Conservation (phyloP, 1,140 invertebrate genomes). For the Mactra quadrangularis region DNA sequence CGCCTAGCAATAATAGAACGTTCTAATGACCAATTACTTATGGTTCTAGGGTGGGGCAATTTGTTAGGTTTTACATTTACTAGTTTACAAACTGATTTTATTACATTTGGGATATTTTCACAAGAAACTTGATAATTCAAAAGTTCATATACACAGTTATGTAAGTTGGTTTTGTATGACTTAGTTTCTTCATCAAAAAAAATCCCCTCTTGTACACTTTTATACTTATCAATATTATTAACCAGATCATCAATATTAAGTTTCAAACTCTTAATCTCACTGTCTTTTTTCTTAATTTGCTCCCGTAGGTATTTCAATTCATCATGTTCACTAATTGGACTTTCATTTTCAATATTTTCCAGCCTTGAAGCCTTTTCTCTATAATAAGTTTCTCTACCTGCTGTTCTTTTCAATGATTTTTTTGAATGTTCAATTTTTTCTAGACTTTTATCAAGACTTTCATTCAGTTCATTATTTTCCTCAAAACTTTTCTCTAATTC, state of each 20-base stretch:
- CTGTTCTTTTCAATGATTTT: conserved; percentile 6
- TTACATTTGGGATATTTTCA: conserved; percentile 19
- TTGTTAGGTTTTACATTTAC: conserved; percentile 13
- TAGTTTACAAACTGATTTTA: too few relatives aligned
- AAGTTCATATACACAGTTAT: conserved; percentile 10
- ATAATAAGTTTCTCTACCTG: conserved; percentile 14
- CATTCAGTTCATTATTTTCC: conserved; percentile 10
- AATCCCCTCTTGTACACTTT: not conserved
- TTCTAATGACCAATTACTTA: conserved; percentile 23
- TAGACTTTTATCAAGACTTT: conserved; percentile 3
- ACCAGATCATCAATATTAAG: not conserved
- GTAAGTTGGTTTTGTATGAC: not conserved
- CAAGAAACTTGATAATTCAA: conserved; percentile 18
- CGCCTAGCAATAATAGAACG: not conserved
- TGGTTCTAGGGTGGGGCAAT: not conserved
- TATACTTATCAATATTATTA: not conserved
- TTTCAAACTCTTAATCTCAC: not conserved
- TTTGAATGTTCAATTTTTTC: not conserved
- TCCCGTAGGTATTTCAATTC: not conserved
- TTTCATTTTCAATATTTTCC: not conserved
- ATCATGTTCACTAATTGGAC: not conserved
- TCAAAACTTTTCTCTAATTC: not conserved
- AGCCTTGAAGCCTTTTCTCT: conserved; percentile 9
- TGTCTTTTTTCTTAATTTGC: not conserved
- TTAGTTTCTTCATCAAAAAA: conserved; percentile 25